These are phyloP conservation scores for Oceanodroma leucorhoa DNA, from an alignment of 2,797 vertebrate genomes.

Conservation along the genomic window DNA sequence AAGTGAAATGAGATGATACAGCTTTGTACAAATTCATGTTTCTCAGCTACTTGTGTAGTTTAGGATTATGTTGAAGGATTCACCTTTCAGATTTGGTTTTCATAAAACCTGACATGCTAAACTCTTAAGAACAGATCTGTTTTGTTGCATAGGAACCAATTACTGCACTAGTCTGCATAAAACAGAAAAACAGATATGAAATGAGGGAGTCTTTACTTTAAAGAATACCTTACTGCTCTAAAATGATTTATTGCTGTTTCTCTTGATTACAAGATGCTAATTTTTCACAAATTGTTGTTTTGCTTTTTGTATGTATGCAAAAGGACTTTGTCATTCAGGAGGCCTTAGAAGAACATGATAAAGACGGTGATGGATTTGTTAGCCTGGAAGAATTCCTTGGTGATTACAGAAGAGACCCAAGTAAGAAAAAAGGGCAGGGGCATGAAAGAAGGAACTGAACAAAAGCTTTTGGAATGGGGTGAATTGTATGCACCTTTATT, in stretches of 20 bases:
- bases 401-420: constrained; percentile 85
- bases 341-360: constrained; percentile 91
- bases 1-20: not conserved
- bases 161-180: not conserved
- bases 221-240: not conserved
- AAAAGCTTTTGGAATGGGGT: not conserved
- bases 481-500: not conserved
- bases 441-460: not conserved
- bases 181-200: not conserved
- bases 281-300: not conserved
- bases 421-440: constrained; percentile 70
- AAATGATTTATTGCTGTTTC: not conserved
- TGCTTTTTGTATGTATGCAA: not conserved
- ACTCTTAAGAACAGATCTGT: not conserved
- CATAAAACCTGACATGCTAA: not conserved
- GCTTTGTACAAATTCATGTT: not conserved
- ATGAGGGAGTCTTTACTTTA: not conserved
- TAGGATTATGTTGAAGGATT: not conserved
- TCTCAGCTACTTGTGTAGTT: not conserved
- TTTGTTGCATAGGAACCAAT: not conserved
- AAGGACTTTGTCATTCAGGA: constrained; percentile 93
- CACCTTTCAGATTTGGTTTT: not conserved
- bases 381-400: constrained; percentile 92
- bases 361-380: constrained; percentile 89
- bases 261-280: not conserved